These are phyloP conservation scores for Todus mexicanus DNA, from an alignment of 2,797 vertebrate genomes.

Conservation along the genomic window DNA sequence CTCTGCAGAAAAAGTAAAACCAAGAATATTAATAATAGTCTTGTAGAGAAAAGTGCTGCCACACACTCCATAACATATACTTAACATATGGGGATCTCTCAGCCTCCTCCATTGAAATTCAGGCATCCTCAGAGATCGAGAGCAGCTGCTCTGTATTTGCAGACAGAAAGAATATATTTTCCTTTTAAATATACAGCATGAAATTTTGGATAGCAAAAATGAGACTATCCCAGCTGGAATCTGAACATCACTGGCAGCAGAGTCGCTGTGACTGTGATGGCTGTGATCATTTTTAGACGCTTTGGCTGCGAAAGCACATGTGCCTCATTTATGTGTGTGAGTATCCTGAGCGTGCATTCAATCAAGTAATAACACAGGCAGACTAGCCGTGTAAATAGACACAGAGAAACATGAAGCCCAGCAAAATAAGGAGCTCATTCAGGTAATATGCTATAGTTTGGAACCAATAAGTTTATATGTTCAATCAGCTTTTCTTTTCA, in stretches of 20 bases:
- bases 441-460: neutral
- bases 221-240: constrained; percentile 23
- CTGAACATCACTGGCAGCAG: constrained; percentile 41
- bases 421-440: neutral
- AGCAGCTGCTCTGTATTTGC: constrained; percentile 39
- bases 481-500: neutral
- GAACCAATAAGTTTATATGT: neutral
- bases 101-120: neutral
- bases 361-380: constrained; percentile 34
- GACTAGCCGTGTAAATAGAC: constrained; percentile 4
- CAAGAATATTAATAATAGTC: neutral
- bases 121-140: neutral
- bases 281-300: constrained; percentile 33
- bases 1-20: neutral
- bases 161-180: neutral
- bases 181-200: neutral
- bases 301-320: constrained; percentile 38
- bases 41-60: neutral
- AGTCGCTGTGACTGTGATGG: neutral
- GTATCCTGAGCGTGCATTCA: neutral
- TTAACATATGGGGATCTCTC: neutral
- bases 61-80: neutral
- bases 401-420: neutral
- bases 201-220: constrained; percentile 6
- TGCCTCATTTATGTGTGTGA: constrained; percentile 4